A percentile compares a stretch with the other conserved stretches of the same genome.
Evolutionary conservation across 2,888 invertebrate genomes (phyloP).

Genomic region (Scaptomyza caliginosa): DNA sequence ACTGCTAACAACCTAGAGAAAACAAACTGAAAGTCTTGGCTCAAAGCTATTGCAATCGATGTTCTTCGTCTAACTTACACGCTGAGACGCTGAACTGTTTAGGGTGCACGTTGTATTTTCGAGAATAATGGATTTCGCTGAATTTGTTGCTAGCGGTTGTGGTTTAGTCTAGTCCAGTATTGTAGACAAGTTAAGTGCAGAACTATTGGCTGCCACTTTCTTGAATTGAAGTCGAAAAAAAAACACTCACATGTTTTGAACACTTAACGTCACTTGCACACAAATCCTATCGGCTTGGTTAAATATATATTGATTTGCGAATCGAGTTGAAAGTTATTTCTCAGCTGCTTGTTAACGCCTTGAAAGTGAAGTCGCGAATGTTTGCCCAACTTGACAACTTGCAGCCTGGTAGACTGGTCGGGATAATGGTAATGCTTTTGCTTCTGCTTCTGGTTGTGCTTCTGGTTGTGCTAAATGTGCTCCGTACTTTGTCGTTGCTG

Average conservation of each 20-base stretch:
- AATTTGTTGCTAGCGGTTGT: neutral
- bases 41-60: too few relatives aligned
- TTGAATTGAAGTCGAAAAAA: conserved; percentile 1
- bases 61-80: too few relatives aligned
- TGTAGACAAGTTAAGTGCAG: neutral
- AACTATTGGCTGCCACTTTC: neutral
- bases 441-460: neutral
- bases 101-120: too few relatives aligned
- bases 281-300: conserved; percentile 14
- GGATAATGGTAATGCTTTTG: conserved; percentile 34
- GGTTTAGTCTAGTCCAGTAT: neutral
- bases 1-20: neutral
- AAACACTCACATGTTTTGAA: conserved; percentile 33
- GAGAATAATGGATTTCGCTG: too few relatives aligned
- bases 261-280: conserved; percentile 18
- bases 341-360: conserved; percentile 44
- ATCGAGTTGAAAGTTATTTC: conserved; percentile 22
- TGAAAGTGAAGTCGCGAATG: conserved; percentile 27
- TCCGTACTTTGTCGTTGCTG: conserved; percentile 25
- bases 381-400: conserved; percentile 7
- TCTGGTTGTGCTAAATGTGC: conserved; percentile 13
- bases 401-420: conserved; percentile 13
- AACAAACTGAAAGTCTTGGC: too few relatives aligned
- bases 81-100: too few relatives aligned
- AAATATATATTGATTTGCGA: conserved; percentile 51